Evolutionary conservation across 2,888 invertebrate genomes (phyloP).

Genomic region (Proisotoma minuta): DNA sequence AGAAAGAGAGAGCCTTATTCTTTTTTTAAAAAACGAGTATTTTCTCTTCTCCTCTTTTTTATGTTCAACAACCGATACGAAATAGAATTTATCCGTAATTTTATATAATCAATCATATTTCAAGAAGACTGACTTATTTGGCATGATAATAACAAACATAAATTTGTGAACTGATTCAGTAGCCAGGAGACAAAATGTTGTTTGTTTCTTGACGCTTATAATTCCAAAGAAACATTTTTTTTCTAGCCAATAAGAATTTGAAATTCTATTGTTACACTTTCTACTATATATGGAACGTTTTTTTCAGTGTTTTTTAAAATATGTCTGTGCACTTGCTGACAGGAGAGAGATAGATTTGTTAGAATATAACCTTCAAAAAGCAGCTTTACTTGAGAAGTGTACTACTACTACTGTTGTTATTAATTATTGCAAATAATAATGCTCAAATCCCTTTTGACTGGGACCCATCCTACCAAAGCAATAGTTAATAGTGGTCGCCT

Average conservation of each 20-base stretch:
- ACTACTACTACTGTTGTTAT: no score
- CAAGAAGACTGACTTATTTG: conserved; percentile 47
- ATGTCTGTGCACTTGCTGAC: not conserved
- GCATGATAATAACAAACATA: conserved; percentile 35
- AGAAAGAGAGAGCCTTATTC: not conserved
- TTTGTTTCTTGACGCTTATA: conserved; percentile 35
- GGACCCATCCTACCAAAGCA: no score
- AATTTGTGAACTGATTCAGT: not conserved
- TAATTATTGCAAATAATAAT: not conserved
- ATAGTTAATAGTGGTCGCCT: no score
- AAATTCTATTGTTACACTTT: not conserved
- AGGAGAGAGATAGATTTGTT: no score
- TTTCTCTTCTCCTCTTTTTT: no score
- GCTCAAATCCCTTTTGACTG: not conserved
- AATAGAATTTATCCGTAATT: not conserved
- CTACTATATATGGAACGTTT: not conserved
- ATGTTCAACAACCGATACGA: no score
- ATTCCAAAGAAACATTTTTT: conserved; percentile 40
- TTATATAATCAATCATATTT: conserved; percentile 40
- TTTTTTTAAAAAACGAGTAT: no score
- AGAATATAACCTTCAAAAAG: no score
- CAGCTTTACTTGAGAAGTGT: no score
- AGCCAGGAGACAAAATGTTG: not conserved
- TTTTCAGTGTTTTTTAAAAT: not conserved
- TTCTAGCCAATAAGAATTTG: not conserved